phyloP scores from a whole-genome alignment of 92 coral and sea anemone genomes.

The Umimayanthus kanabou region DNA sequence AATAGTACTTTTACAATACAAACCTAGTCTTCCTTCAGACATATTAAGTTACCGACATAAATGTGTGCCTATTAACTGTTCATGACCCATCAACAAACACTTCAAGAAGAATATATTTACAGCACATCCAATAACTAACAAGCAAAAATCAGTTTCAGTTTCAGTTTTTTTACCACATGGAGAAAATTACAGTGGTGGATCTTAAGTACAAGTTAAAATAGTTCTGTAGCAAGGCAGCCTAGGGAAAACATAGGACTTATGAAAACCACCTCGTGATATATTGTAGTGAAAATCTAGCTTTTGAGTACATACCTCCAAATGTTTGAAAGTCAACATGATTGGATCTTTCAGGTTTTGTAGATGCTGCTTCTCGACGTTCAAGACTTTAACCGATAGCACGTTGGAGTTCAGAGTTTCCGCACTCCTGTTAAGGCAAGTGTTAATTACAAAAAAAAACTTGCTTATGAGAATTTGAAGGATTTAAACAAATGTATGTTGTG shows the following conservation, averaged over 20 bases:
- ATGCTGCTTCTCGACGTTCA: conserved; percentile 27
- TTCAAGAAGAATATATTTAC: not conserved
- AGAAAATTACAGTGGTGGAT: too few relatives aligned
- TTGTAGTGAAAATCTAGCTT: too few relatives aligned
- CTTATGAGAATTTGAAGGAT: not conserved
- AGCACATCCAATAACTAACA: too few relatives aligned
- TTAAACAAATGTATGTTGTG: not conserved
- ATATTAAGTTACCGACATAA: too few relatives aligned
- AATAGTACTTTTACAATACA: too few relatives aligned
- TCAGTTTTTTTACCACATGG: too few relatives aligned
- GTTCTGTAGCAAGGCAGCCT: too few relatives aligned
- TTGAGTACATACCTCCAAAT: conserved; percentile 20
- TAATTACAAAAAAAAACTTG: not conserved
- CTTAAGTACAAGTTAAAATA: too few relatives aligned
- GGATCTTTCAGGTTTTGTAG: conserved; percentile 34
- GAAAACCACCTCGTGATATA: too few relatives aligned
- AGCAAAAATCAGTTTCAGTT: not conserved
- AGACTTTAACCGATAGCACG: conserved; percentile 28
- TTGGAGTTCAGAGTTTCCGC: conserved; percentile 30
- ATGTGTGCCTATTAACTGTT: not conserved
- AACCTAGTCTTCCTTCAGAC: too few relatives aligned
- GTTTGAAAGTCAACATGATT: conserved; percentile 28
- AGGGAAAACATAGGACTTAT: too few relatives aligned
- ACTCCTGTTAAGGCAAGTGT: not conserved
- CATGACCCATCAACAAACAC: not conserved